phyloP scores from a whole-genome alignment of 2,888 invertebrate genomes.

The Parnassius apollo region DNA sequence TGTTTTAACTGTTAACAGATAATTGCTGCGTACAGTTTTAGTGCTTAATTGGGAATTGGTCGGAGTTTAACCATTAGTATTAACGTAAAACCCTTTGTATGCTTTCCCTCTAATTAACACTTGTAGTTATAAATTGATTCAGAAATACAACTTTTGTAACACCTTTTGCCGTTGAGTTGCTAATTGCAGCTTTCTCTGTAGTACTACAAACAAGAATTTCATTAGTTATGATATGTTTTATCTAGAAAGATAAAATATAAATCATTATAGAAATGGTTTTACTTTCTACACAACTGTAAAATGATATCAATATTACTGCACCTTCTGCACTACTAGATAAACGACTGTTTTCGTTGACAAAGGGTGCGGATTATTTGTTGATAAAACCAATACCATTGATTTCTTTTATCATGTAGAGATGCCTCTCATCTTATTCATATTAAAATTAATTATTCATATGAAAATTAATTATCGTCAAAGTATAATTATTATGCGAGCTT shows the following conservation, averaged over 20 bases:
- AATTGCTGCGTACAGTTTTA: constrained; percentile 6
- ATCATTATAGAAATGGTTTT: constrained; percentile 39
- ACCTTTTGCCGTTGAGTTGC: constrained; percentile 60
- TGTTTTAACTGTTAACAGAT: constrained; percentile 2
- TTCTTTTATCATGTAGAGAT: neutral
- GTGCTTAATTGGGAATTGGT: constrained; percentile 39
- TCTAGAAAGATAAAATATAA: constrained; percentile 52
- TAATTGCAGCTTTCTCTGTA: constrained; percentile 75
- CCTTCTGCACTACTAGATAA: constrained; percentile 13
- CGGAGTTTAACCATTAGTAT: constrained; percentile 41
- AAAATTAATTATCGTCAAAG: too few relatives aligned
- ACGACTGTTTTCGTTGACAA: constrained; percentile 13
- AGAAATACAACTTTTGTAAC: constrained; percentile 73
- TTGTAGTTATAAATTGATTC: constrained; percentile 74
- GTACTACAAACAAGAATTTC: constrained; percentile 56
- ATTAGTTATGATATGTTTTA: constrained; percentile 54
- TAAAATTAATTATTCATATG: too few relatives aligned
- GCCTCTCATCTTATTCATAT: constrained; percentile 17
- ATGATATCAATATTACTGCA: constrained; percentile 26
- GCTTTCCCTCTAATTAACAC: constrained; percentile 76
- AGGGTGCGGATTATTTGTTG: constrained; percentile 13
- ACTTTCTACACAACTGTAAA: constrained; percentile 39
- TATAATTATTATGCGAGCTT: too few relatives aligned
- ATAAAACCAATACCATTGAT: neutral
- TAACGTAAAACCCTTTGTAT: constrained; percentile 53